Base-by-base conservation (phyloP, 2,888 invertebrate species). In the Corythucha ciliata region DNA sequence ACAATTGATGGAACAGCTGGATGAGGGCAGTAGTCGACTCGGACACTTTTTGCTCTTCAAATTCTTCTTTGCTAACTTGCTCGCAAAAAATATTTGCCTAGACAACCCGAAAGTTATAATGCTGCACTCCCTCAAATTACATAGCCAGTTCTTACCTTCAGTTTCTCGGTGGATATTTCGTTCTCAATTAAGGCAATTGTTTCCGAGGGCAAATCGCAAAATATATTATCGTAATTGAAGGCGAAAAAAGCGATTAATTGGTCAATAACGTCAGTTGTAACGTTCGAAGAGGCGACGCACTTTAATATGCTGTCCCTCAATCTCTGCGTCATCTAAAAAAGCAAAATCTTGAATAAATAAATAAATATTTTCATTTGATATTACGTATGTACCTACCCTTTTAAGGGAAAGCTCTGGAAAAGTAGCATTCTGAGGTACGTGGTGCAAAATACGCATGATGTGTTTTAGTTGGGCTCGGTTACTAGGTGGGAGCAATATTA, bases 31-130 rank as follows among this genome's bases (percentile, higher is more conserved):
- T 26, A 32, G 41, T 52, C 2, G 56, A 56, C 26, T 44, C 48
- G 10, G 48, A 47, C 20, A 46, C 48, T 14, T 48, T 51, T 33
- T 46, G 54, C 20, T 51, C 42, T 22, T 54, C 48, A 20, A 49
- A 52, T 22, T 48, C 14, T 14, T 48, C 42, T 14, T 48, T 39
- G 4, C 34, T 49, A n/a, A 54, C 32, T 29, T 56, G 52, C 16
- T 54, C 42, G 49, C 49, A 56, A 14, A 47, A 53, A n/a, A 42
- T 44, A 20, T 45, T 45, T 45, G 29, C 45, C 45, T 45, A 33
- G n/a, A n/a, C n/a, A 89, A 90, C 71, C 75, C 75, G 61, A n/a
- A 61, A 56, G 29, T 29, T 29, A 29, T 29, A n/a, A 29, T 12
- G n/a, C n/a, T n/a, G n/a, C n/a, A n/a, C n/a, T n/a, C n/a, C n/a